Base-by-base conservation (phyloP, 2,888 invertebrate species). In the Cremastobaeus sp. region DNA sequence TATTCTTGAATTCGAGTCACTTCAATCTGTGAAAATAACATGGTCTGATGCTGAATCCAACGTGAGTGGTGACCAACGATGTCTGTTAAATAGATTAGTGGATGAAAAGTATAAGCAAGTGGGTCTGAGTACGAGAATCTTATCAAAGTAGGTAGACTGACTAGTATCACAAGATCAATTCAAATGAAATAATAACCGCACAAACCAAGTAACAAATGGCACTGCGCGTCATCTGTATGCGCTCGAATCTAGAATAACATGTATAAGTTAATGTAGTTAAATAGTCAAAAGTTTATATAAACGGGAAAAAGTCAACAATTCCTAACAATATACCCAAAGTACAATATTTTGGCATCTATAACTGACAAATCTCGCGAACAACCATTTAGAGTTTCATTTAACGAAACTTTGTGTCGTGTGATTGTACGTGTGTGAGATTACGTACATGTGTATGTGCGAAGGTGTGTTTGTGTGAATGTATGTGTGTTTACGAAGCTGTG, bases 241-340 rank as follows among this genome's bases (percentile, higher is more conserved):
- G 70, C 64, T 74, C 59, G 54, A 69, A 62, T 62, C 68, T 69
- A 69, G 57, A 64, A 74, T 81, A 81, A 82, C 80, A 74, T 83
- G 77, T 78, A 81, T 28, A 78, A 78, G 78, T 77, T 71, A 64
- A 83, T 80, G 79, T 78, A 78, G 80, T 83, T 79, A 72, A 82
- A 82, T 82, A 55, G 82, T 76, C 81, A 84, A 83, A 84, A 84
- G 81, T 85, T 78, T 80, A 84, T 84, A 82, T 83, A 84, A 85
- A 83, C 81, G 83, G 83, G 82, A 70, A 74, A 83, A 80, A 78
- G 79, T 84, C 84, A 85, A 85, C 85, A 85, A 82, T 80, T 77
- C 78, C 78, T 84, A 84, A 84, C 84, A 84, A 84, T 83, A 77
- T 80, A 75, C 76, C 76, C 76, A 80, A 81, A 82, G 78, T 81